Evolutionary conservation across 2,797 vertebrate genomes (phyloP).

Genomic region (Pangasius krempfi): DNA sequence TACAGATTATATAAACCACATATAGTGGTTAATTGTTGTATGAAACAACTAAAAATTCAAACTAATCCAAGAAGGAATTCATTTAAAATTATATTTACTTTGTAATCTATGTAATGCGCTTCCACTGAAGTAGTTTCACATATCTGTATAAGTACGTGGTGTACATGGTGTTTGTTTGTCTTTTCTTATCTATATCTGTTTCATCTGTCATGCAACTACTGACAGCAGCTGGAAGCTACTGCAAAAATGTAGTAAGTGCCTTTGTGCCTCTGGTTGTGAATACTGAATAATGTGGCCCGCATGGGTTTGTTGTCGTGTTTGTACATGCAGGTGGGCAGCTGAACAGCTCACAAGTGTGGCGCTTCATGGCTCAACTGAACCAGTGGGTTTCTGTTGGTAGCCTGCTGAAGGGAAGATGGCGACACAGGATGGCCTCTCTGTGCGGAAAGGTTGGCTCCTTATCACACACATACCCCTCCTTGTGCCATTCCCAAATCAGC

Average conservation of each 20-base stretch:
- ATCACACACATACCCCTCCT: background rate
- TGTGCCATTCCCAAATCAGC: background rate
- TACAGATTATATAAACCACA: too few species aligned
- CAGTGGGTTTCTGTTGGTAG: conserved; percentile 79
- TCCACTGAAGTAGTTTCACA: background rate
- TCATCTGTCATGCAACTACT: background rate
- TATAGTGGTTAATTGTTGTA: background rate
- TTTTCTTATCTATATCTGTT: background rate
- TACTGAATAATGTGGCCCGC: background rate
- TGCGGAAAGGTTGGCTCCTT: conserved; percentile 75
- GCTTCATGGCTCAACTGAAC: conserved; percentile 75
- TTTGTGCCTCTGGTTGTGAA: background rate
- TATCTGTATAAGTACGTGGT: background rate
- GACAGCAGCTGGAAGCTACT: background rate
- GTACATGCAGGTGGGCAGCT: conserved; percentile 77
- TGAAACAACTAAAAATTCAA: background rate
- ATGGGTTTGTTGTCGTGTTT: background rate
- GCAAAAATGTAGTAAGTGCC: background rate
- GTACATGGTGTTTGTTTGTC: background rate
- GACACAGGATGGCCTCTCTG: conserved; percentile 77
- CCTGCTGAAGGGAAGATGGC: conserved; percentile 76
- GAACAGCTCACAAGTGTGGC: conserved; percentile 77
- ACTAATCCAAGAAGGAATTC: background rate
- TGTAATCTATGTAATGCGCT: background rate
- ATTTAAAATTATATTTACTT: background rate